Base-by-base conservation (phyloP, 2,888 invertebrate genomes). In the Rhaphigaster nebulosa region DNA sequence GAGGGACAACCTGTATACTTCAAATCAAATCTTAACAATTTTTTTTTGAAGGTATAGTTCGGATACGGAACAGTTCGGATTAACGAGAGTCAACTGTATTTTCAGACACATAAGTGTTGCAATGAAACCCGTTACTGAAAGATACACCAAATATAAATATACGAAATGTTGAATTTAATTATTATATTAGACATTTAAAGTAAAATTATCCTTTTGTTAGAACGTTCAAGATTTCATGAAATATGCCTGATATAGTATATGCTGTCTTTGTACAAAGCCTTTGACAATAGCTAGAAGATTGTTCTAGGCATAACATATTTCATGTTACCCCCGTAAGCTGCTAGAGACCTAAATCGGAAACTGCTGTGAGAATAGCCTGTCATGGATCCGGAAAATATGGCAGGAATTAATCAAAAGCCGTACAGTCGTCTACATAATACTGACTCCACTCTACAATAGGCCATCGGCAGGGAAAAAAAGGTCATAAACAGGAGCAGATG, bases 401-500 rank as follows among this genome's bases (percentile, higher is more conserved):
- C 45, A 84, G n/a, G 84, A 84, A 84, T 84, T 84, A 84, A 84
- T 84, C 84, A 84, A 84, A 84, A 45, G 84, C 26, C 45, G 45
- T 45, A n/a, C 45, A 45, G 84, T 50, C 45, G 84, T 45, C 45
- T 84, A 50, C 84, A 84, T 84, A 50, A 84, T 45, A 50, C 84
- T 45, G 84, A 50, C 34, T 76, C 70, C 1, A 29, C 34, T 76
- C 70, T 76, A 84, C 84, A 84, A 84, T 84, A 84, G 84, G n/a
- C 41, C 12, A 84, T 45, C 84, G 12, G 45, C 5, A 3, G 45
- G 45, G n/a, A 13, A 84, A 84, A 84, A 76, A 76, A 84, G 1
- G 45, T 50, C 84, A 45, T 84, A 84, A 84, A 84, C 84, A 84
- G 89, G 65, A 76, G 89, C 89, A 70, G 89, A 50, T 76, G 89